Evolutionary conservation across 2,888 invertebrate genomes (phyloP), one percentile per base, ranked within the genome.

Genomic region (Brachylomia viminalis): DNA sequence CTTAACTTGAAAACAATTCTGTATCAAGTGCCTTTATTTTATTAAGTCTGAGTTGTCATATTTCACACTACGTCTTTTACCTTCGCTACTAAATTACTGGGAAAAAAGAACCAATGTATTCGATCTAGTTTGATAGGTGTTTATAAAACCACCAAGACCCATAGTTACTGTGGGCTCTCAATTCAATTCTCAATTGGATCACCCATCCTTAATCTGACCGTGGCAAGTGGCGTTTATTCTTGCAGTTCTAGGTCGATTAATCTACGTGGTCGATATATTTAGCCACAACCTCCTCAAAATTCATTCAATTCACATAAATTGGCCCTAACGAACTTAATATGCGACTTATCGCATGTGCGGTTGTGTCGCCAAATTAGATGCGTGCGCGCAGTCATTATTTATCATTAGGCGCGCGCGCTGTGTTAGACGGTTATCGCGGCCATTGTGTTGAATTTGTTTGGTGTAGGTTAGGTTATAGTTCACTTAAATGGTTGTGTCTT

Each of bases 331-430:
- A 74, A 73, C 42, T 52, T 69, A 80, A 80, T 76, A 62, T 17
- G 64, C 49, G 65, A 73, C n/a, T 75, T 73, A 74, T 84, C 61
- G 58, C 61, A 74, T 23, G 54, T 77, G 79, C 77, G 79, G 87
- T 80, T 67, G 80, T 71, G 83, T 87, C 67, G 67, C 76, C 76
- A 69, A 82, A 68, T 87, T 69, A 75, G 67, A 75, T 79, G 87
- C 87, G 87, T 85, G 77, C 33, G 77, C 76, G 78, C 78, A 61
- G 65, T 83, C 73, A 88, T 87, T 87, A 88, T 85, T 77, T 83
- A 73, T 77, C 79, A 88, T 87, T 85, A 88, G 38, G n/a, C 54
- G 77, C 83, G 80, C 86, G 89, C 69, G 77, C 72, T 30, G 69
- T 68, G 79, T 52, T 54, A 75, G 87, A 83, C 61, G 87, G 87